Evolutionary conservation across 2,888 invertebrate genomes (phyloP).

Genomic region (Chymomyza caudatula): DNA sequence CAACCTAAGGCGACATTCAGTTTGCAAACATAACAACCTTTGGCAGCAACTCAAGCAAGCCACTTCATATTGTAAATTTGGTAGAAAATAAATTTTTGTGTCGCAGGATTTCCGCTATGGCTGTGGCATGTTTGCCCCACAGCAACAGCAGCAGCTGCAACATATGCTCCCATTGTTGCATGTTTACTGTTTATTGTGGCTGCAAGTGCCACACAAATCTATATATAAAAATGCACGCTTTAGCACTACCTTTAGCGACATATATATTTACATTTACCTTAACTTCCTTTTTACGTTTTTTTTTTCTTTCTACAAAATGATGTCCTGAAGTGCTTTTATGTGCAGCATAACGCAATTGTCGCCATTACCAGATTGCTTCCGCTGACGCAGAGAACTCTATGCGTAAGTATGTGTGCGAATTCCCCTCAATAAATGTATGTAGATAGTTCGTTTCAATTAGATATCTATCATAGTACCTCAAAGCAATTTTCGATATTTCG

Average conservation of each 20-base stretch:
- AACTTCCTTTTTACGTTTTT: neutral
- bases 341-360: slow-evolving; percentile 58
- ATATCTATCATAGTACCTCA: no score
- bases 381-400: slow-evolving; percentile 9
- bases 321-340: slow-evolving; percentile 35
- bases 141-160: neutral
- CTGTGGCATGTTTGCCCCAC: neutral
- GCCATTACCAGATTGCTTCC: slow-evolving; percentile 59
- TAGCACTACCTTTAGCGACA: neutral
- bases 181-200: slow-evolving; percentile 29
- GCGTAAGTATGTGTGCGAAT: neutral
- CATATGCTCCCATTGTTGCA: slow-evolving; percentile 7
- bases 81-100: slow-evolving; percentile 62
- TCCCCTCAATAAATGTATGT: neutral
- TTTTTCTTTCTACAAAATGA: slow-evolving; percentile 1
- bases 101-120: slow-evolving; percentile 59
- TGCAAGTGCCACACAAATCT: slow-evolving; percentile 24
- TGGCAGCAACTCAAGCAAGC: slow-evolving; percentile 45
- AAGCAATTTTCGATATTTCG: no score
- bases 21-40: slow-evolving; percentile 41
- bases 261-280: neutral
- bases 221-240: neutral
- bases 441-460: no score
- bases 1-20: slow-evolving; percentile 7
- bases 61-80: slow-evolving; percentile 64